Base-by-base conservation (phyloP, 2,797 vertebrate genomes). In the Dromococcyx pavoninus region DNA sequence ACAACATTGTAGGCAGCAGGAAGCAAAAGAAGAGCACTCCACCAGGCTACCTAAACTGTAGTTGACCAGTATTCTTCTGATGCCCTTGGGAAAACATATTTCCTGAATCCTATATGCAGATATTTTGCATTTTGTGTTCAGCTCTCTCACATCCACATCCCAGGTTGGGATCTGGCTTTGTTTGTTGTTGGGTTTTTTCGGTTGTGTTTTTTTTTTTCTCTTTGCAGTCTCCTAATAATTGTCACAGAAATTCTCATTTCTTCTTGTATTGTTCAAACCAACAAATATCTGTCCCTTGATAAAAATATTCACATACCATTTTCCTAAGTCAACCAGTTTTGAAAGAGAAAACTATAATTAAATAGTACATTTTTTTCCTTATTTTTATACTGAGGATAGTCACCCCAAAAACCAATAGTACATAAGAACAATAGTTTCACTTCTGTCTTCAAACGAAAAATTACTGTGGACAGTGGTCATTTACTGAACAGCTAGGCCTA, bases 1-100 rank as follows among this genome's bases (percentile, higher is more conserved):
- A 94, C 43, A 37, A 39, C 10, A 86, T 32, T 23, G 70, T 76
- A 75, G 91, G 85, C 58, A 89, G 82, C 82, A 93, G 94, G 91
- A 95, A 94, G 66, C n/a, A 64, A 65, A 16, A 77, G 54, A 54
- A 89, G 78, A 92, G 41, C 46, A 72, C 83, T 89, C 71, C 41
- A 87, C 11, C 48, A 93, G 74, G 54, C 24, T 9, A 88, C 33
- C 6, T 92, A 75, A 96, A 84, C 85, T 86, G 46, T 3, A 65
- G 25, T 28, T 83, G 65, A 95, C 82, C 15, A 25, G 41, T 51
- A 86, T 50, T 87, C 93, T 92, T 86, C 70, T 86, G 93, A 80
- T 54, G 19, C 57, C 32, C 25, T 69, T 30, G 39, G 16, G 54
- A 91, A 91, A 80, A 79, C 3, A 2, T 21, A 88, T 61, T 83